phyloP scores from a whole-genome alignment of 2,113 vertebrate genomes.

The Suncus etruscus region DNA sequence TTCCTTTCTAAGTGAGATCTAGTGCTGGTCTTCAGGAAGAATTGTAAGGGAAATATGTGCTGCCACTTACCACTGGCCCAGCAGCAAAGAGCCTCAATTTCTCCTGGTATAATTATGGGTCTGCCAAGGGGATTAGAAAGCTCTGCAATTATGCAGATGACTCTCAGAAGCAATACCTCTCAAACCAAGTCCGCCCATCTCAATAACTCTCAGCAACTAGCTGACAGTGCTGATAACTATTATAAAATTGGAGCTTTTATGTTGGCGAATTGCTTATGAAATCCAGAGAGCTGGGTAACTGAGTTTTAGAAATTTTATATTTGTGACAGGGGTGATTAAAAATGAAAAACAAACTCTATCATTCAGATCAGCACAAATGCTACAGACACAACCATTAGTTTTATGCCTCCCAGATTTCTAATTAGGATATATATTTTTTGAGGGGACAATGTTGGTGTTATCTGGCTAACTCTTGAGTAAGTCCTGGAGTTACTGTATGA shows the following conservation, averaged over 20 bases:
- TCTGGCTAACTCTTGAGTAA: too few relatives aligned
- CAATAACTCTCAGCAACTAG: background rate
- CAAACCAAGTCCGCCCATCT: constrained; percentile 24
- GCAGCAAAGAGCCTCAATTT: background rate
- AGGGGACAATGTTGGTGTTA: background rate
- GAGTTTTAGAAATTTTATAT: constrained; percentile 63
- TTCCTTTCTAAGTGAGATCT: background rate
- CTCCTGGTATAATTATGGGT: background rate
- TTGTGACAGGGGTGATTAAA: constrained; percentile 53
- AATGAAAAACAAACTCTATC: constrained; percentile 38
- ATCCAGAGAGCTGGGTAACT: constrained; percentile 42
- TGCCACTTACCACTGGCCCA: background rate
- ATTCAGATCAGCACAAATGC: constrained; percentile 54
- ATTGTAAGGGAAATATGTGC: background rate
- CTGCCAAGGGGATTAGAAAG: background rate
- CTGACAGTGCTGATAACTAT: background rate
- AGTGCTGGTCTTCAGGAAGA: background rate
- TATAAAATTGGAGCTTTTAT: constrained; percentile 5
- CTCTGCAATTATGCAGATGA: constrained; percentile 42
- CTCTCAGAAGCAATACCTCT: constrained; percentile 44
- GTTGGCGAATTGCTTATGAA: constrained; percentile 56
- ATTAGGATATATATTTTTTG: constrained; percentile 28
- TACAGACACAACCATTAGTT: background rate
- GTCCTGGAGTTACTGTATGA: too few relatives aligned
- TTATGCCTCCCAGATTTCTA: background rate